Conservation (phyloP, 2,113 vertebrate genomes). For the Tetrao urogallus region DNA sequence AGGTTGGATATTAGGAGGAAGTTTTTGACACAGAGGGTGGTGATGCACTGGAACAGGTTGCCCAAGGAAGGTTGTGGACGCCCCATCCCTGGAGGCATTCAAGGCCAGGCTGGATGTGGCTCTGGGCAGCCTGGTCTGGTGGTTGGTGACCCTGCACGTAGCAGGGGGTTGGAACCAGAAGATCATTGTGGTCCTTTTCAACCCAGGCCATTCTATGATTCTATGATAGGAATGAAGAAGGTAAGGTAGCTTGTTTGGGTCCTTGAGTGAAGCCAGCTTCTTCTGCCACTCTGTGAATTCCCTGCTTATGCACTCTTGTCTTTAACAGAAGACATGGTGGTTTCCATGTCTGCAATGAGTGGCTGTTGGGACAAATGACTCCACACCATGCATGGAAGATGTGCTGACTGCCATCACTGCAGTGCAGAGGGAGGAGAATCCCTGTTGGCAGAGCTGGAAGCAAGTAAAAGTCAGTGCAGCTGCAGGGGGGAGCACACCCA, state of each 20-base stretch:
- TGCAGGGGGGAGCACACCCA: not conserved
- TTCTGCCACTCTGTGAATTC: not conserved
- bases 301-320: not conserved
- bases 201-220: no score
- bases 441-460: not conserved
- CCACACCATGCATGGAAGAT: not conserved
- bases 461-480: not conserved
- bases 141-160: no score
- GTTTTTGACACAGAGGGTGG: no score
- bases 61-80: no score
- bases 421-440: not conserved
- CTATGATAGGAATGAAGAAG: not conserved
- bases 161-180: no score
- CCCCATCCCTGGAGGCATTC: no score
- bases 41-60: no score
- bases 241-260: not conserved
- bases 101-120: no score
- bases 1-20: no score
- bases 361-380: not conserved
- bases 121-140: no score
- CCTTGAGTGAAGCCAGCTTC: not conserved
- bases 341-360: not conserved
- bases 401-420: not conserved
- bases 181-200: no score
- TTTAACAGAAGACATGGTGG: not conserved